These are phyloP conservation scores for Kryphioiulus occultus DNA, from an alignment of 2,888 invertebrate species.

Conservation along the genomic window DNA sequence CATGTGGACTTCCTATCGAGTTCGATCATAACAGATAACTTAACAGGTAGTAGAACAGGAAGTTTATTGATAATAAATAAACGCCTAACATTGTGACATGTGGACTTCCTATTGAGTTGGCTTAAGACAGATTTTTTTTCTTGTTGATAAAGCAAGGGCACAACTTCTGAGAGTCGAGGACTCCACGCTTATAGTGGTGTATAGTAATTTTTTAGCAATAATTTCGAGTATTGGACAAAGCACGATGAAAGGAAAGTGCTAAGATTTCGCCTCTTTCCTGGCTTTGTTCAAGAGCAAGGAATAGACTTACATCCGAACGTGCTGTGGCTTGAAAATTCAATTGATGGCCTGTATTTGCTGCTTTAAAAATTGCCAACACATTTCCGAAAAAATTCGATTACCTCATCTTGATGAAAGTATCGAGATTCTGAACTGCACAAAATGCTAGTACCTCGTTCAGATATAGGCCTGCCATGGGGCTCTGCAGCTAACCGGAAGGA, in stretches of 20 bases:
- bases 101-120: too few species aligned
- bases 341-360: background rate
- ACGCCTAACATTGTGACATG: too few species aligned
- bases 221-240: background rate
- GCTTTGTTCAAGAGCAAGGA: background rate
- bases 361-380: conserved; percentile 28
- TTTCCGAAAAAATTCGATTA: conserved; percentile 37
- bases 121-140: background rate
- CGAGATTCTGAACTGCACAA: background rate
- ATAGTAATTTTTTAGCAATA: background rate
- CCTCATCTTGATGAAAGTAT: background rate
- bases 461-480: background rate
- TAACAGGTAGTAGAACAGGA: too few species aligned
- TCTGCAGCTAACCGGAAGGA: conserved; percentile 10
- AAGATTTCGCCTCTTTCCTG: background rate
- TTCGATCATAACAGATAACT: too few species aligned
- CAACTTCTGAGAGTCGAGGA: background rate
- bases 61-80: too few species aligned
- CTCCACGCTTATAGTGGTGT: too few species aligned
- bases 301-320: background rate
- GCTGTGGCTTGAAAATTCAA: background rate
- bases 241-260: background rate
- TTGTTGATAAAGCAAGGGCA: background rate
- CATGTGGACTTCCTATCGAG: too few species aligned
- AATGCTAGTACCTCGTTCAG: background rate